These are phyloP conservation scores for Cyclopterus lumpus DNA, from an alignment of 2,797 vertebrate species.

Conservation along the genomic window DNA sequence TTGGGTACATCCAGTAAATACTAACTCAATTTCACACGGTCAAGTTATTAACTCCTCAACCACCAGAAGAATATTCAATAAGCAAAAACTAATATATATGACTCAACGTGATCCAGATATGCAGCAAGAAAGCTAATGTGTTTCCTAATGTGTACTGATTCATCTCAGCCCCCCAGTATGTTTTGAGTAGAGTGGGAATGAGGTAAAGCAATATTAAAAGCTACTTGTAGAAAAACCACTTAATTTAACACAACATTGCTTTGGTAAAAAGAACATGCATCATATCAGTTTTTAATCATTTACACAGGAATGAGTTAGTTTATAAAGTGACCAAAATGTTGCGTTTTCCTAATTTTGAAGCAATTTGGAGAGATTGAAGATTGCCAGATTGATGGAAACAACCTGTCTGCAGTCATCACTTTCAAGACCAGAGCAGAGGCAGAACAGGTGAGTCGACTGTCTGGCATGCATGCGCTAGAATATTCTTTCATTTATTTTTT, in stretches of 20 bases:
- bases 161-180: background rate
- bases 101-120: background rate
- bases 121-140: too few species aligned
- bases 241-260: background rate
- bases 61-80: background rate
- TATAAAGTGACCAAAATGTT: slow-evolving; percentile 43
- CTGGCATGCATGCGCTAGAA: background rate
- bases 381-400: slow-evolving; percentile 92
- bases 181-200: background rate
- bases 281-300: background rate
- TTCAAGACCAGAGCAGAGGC: slow-evolving; percentile 94
- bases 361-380: slow-evolving; percentile 99
- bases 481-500: background rate
- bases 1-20: background rate
- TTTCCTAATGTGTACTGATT: background rate
- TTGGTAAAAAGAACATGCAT: background rate
- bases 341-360: slow-evolving; percentile 79
- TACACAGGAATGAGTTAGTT: background rate
- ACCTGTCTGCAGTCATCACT: slow-evolving; percentile 90
- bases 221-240: background rate
- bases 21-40: background rate
- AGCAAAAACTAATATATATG: background rate
- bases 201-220: background rate
- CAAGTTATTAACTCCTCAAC: background rate
- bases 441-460: slow-evolving; percentile 85